Evolutionary conservation across 2,797 vertebrate species (phyloP), one percentile per base, ranked within the genome.

Genomic region (Xiphophorus birchmanni): DNA sequence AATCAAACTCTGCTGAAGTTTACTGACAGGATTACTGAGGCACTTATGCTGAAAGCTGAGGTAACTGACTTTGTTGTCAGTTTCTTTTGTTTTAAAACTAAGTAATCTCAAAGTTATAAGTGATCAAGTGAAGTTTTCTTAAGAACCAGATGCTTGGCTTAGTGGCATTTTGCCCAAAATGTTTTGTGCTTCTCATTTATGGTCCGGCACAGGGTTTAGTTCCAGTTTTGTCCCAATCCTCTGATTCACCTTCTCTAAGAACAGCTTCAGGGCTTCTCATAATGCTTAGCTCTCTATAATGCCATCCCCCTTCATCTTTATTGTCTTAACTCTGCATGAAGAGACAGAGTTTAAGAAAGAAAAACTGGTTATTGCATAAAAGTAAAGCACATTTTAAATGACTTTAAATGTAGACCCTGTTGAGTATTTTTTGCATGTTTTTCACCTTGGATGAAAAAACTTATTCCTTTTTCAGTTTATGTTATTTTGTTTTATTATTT

Each of bases 171-270:
- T 92, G 90, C 93, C 93, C 86, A 88, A 93, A 94, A 87, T 90
- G 90, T 93, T 94, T 93, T 89, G 87, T 92, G 89, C 88, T 86
- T 91, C 90, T 91, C 89, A 92, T 94, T 94, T 90, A 86, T 91
- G 88, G 94, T 95, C 94, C 93, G 89, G 93, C 88, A 87, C 80
- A 90, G 90, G 94, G 92, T 95, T 95, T 95, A 95, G 94, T 95
- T 95, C 85, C 95, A 95, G 88, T 90, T 89, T 82, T 95, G 93
- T 95, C 93, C 91, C 94, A 95, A 94, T 95, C 94, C 94, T 94
- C 93, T 95, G 95, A 95, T 95, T 95, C 94, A 95, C 95, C 94
- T 95, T 94, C 92, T 94, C 92, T 93, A 93, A 92, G 92, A 94
- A 94, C 92, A 92, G 91, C 94, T 95, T 87, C 82, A 80, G 93